These are phyloP conservation scores for Pseudochirops corinnae DNA, from an alignment of 2,797 vertebrate species.

Conservation along the genomic window DNA sequence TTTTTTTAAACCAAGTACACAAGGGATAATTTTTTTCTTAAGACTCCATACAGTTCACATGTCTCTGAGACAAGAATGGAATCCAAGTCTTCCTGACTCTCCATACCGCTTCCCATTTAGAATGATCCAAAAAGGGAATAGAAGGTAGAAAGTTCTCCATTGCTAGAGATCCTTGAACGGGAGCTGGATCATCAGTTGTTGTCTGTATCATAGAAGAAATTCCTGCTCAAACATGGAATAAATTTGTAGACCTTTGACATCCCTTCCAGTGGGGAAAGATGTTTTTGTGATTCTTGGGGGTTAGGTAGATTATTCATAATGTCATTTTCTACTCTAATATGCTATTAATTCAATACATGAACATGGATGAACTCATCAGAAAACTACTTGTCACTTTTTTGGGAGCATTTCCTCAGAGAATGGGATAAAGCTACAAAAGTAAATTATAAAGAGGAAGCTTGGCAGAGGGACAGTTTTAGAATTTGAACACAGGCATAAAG, in stretches of 20 bases:
- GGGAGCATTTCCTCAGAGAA: not conserved
- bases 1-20: too few relatives aligned
- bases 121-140: not conserved
- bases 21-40: not conserved
- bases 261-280: not conserved
- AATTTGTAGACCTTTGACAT: not conserved
- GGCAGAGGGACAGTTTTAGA: not conserved
- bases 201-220: not conserved
- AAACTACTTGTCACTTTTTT: not conserved
- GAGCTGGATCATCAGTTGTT: not conserved
- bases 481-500: not conserved
- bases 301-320: not conserved
- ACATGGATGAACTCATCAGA: not conserved
- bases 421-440: not conserved
- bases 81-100: not conserved
- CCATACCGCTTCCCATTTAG: not conserved
- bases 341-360: not conserved
- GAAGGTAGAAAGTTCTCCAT: not conserved
- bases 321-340: not conserved
- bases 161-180: not conserved
- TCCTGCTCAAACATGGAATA: not conserved
- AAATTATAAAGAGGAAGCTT: not conserved
- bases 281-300: not conserved
- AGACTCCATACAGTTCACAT: not conserved
- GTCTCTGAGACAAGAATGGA: not conserved